Percentiles rank a stretch among this genome's conserved stretches.
These are phyloP conservation scores for Haemorhous mexicanus DNA, from an alignment of 2,113 vertebrate species.

Conservation along the genomic window DNA sequence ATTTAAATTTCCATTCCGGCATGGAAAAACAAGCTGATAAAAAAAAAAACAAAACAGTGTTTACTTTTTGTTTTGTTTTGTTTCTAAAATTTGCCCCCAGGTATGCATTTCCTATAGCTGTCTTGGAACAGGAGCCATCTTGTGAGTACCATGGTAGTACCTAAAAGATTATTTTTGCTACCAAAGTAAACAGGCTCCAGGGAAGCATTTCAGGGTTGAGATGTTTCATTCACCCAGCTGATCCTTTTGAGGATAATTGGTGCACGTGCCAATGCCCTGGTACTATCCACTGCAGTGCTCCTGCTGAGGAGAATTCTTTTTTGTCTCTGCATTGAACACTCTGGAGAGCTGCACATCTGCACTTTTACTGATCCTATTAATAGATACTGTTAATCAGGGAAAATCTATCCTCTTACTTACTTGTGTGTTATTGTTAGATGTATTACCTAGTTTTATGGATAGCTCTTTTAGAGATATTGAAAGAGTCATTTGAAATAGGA, in stretches of 20 bases:
- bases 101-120: not conserved
- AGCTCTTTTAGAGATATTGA: not conserved
- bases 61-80: not conserved
- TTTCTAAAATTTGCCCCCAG: not conserved
- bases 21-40: not conserved
- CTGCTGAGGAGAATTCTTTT: not conserved
- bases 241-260: not conserved
- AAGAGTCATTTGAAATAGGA: not conserved
- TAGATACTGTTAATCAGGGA: not conserved
- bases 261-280: not conserved
- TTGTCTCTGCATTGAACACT: not conserved
- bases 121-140: not conserved
- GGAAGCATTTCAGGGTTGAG: not conserved
- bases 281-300: not conserved
- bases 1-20: not conserved
- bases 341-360: not conserved
- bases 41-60: not conserved
- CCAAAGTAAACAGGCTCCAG: not conserved
- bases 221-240: not conserved
- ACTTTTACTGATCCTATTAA: not conserved
- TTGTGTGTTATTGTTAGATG: not conserved
- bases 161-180: not conserved
- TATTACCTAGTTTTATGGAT: not conserved
- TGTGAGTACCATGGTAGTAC: not conserved
- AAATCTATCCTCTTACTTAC: not conserved